Evolutionary conservation across 2,888 invertebrate species (phyloP), one percentile per base, ranked within the genome.

Genomic region (Acronicta alni): DNA sequence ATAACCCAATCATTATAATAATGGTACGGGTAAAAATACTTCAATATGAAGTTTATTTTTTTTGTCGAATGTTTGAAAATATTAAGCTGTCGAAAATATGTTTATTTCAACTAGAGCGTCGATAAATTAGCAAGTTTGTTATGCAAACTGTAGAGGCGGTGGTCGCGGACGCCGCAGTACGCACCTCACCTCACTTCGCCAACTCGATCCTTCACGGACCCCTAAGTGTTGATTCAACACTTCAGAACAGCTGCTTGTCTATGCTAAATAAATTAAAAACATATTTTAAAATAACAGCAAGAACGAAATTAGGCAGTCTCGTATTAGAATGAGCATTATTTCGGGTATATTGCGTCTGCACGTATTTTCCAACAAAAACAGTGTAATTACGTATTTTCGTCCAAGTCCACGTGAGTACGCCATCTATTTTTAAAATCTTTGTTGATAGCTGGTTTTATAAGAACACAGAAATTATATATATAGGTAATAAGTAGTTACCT

Each of bases 401-500:
- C n/a, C n/a, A n/a, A n/a, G n/a, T n/a, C 41, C 37, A 54, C 32
- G 10, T 39, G 17, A 30, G 18, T 42, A 30, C 9, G 10, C 26
- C 35, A 18, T 67, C 26, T 52, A 55, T 62, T 67, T 67, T 44
- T 32, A 52, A 46, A 59, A 60, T 44, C 30, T 52, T 56, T 43
- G 18, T 49, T 35, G 48, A 46, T 53, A 53, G 43, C 35, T 5
- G 38, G 44, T 51, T 46, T 64, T 51, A 49, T 15, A 46, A 57
- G 47, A 37, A 42, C 38, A 39, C 52, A 20, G 41, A 56, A 17
- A 12, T 35, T 66, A 53, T 7, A 23, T 23, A 2, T 20, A 26
- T 57, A 58, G 56, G 58, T 56, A 61, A 55, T 62, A 67, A 59
- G 47, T 64, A 63, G n/a, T n/a, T n/a, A n/a, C 52, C 63, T 70